Conservation (phyloP, 1,140 invertebrate genomes). For the Drosophila mojavensis region DNA sequence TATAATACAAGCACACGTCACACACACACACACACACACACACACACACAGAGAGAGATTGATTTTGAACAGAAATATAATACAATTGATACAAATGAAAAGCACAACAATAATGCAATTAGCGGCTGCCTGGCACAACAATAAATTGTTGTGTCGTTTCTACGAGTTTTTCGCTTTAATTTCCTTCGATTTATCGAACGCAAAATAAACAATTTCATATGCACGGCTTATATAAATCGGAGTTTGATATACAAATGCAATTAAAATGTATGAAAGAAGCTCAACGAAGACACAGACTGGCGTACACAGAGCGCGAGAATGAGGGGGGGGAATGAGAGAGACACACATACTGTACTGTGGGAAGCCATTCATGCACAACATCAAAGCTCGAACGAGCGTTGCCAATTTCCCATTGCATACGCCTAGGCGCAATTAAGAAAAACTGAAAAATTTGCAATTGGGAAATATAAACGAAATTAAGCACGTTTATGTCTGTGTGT, state of each 20-base stretch:
- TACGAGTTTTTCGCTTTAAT: constrained; percentile 78
- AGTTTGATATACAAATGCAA: constrained; percentile 81
- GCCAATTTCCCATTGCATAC: constrained; percentile 60
- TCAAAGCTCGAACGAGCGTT: constrained; percentile 58
- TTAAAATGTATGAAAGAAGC: constrained; percentile 70
- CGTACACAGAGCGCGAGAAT: not conserved
- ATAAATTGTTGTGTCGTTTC: constrained; percentile 64
- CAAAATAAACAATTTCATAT: constrained; percentile 36
- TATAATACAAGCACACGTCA: no score
- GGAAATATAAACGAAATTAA: constrained; percentile 74
- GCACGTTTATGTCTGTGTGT: constrained; percentile 13
- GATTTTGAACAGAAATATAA: constrained; percentile 19
- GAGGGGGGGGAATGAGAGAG: not conserved
- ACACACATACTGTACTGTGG: constrained; percentile 27
- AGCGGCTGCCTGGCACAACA: constrained; percentile 59
- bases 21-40: no score
- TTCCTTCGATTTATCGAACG: constrained; percentile 74
- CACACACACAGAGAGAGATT: no score
- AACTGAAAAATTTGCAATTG: constrained; percentile 62
- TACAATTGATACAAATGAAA: constrained; percentile 72
- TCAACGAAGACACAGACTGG: constrained; percentile 47
- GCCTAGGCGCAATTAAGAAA: constrained; percentile 33
- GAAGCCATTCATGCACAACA: constrained; percentile 76
- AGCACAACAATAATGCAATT: constrained; percentile 74
- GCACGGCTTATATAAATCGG: constrained; percentile 64